phyloP scores from a whole-genome alignment of 2,113 vertebrate species.

The Ranitomeya variabilis region DNA sequence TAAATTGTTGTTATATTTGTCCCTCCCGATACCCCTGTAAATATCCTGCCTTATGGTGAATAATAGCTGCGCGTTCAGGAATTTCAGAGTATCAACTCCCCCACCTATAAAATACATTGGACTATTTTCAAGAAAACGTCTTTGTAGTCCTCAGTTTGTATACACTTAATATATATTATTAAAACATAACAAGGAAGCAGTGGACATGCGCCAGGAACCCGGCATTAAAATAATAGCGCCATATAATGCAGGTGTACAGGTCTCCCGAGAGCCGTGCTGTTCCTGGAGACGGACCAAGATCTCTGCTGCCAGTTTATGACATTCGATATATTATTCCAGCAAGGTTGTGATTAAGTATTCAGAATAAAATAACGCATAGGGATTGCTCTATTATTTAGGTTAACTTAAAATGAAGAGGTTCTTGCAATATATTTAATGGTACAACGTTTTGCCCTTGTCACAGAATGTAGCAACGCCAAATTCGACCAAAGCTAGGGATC shows the following conservation, averaged over 20 bases:
- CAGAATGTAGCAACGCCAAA: no score
- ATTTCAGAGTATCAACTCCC: not conserved
- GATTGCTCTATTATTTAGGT: not conserved
- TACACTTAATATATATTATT: not conserved
- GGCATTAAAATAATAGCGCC: not conserved
- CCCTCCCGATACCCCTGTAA: constrained; percentile 10
- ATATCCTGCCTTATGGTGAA: not conserved
- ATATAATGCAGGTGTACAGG: not conserved
- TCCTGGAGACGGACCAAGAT: constrained; percentile 26
- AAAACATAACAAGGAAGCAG: not conserved
- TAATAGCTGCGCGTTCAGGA: not conserved
- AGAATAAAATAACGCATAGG: not conserved
- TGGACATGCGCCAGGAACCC: not conserved
- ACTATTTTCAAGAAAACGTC: not conserved
- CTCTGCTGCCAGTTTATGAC: constrained; percentile 13
- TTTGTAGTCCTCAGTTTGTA: not conserved
- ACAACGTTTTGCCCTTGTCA: no score
- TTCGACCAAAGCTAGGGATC: no score
- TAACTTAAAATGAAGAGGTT: not conserved
- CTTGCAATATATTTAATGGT: no score
- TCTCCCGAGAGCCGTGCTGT: not conserved
- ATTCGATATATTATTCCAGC: constrained; percentile 6
- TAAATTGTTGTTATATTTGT: not conserved
- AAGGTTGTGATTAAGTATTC: not conserved
- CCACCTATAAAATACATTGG: constrained; percentile 13